Conservation (phyloP, 1,140 invertebrate species). For the Colletes latitarsis region DNA sequence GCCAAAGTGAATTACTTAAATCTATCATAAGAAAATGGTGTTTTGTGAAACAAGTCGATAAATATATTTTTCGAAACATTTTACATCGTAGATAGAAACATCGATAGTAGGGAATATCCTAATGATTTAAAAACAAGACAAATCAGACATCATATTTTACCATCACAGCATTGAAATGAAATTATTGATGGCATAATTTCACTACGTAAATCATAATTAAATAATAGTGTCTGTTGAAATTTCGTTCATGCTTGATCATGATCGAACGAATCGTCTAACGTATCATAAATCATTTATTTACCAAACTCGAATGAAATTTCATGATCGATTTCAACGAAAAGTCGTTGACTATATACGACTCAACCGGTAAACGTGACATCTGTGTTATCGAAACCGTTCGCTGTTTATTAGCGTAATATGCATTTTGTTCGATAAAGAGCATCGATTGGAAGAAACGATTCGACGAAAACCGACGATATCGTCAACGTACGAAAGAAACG, state of each 20-base stretch:
- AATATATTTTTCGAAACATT: neutral
- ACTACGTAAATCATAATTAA: neutral
- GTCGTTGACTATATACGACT: neutral
- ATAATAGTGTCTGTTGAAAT: neutral
- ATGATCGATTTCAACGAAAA: neutral
- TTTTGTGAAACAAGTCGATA: neutral
- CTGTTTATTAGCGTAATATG: conserved; percentile 5
- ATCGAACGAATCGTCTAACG: neutral
- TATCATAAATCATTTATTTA: neutral
- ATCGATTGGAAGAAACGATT: conserved; percentile 12
- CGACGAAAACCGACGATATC: neutral
- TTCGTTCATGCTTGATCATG: neutral
- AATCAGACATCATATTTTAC: conserved; percentile 9
- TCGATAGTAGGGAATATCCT: neutral
- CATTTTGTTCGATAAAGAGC: conserved; percentile 7
- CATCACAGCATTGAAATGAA: conserved; percentile 8
- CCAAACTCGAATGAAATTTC: neutral
- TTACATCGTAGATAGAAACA: neutral
- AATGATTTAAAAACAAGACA: neutral
- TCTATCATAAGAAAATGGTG: neutral
- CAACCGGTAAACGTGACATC: conserved; percentile 7
- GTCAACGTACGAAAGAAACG: neutral
- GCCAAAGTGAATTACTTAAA: neutral
- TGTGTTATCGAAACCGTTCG: conserved; percentile 16
- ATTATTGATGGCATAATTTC: neutral